Percentiles rank a stretch among this genome's conserved stretches.
phyloP scores from a whole-genome alignment of 2,113 vertebrate genomes.

The Junco hyemalis region DNA sequence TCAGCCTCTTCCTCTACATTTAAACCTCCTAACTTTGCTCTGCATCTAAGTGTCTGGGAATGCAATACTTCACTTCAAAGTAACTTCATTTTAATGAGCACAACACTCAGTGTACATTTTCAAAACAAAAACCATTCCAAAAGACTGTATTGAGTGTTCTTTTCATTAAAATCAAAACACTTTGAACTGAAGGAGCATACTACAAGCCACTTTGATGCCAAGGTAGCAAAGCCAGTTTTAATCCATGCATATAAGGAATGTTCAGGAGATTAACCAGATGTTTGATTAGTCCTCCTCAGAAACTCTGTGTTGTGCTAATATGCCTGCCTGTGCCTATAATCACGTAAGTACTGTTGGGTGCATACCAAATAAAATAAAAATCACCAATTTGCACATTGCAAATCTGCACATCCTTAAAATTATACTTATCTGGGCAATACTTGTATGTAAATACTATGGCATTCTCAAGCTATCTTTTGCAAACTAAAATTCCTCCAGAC shows the following conservation, averaged over 20 bases:
- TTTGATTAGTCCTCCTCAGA: not conserved
- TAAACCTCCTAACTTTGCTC: not conserved
- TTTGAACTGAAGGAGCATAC: slow-evolving; percentile 23
- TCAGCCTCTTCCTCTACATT: not conserved
- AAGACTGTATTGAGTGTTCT: not conserved
- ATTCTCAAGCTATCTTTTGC: not conserved
- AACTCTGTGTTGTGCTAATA: not conserved
- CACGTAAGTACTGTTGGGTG: not conserved
- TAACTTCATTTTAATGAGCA: slow-evolving; percentile 40
- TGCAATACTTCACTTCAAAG: slow-evolving; percentile 12
- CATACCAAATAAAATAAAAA: not conserved
- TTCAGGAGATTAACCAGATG: slow-evolving; percentile 30
- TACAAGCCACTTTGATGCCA: slow-evolving; percentile 28
- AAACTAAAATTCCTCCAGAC: not conserved
- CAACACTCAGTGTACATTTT: not conserved
- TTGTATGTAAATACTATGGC: not conserved
- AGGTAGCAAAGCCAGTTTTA: slow-evolving; percentile 19
- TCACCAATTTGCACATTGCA: not conserved
- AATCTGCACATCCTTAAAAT: not conserved
- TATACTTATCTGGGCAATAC: not conserved
- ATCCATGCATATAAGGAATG: not conserved
- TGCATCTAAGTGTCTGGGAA: not conserved
- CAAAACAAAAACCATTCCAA: slow-evolving; percentile 32
- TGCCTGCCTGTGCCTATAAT: not conserved
- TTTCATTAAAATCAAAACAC: slow-evolving; percentile 36